These are phyloP conservation scores for Enhydra lutris DNA, from an alignment of 2,113 vertebrate genomes.

Conservation along the genomic window DNA sequence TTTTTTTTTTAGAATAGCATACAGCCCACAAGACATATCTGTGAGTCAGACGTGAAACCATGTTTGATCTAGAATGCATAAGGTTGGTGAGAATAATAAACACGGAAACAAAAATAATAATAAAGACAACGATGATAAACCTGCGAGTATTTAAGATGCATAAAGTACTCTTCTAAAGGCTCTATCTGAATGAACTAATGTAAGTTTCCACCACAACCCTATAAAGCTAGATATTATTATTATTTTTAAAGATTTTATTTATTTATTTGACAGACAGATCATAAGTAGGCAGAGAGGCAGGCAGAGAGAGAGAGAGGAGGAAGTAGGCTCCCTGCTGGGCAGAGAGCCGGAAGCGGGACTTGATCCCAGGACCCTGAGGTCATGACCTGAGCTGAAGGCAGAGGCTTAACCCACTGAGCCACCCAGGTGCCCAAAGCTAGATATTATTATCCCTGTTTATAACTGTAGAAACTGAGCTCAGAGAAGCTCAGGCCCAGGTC, in stretches of 20 bases:
- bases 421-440: background rate
- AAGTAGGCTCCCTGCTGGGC: too few species aligned
- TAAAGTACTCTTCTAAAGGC: background rate
- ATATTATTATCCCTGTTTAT: background rate
- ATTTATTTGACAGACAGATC: too few species aligned
- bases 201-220: background rate
- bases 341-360: too few species aligned
- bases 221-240: background rate
- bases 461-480: background rate
- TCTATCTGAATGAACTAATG: background rate
- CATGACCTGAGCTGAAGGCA: too few species aligned
- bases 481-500: background rate
- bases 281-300: too few species aligned
- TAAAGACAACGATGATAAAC: background rate
- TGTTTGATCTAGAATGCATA: background rate
- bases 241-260: too few species aligned
- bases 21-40: background rate
- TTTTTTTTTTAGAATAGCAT: background rate
- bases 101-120: background rate
- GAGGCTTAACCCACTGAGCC: too few species aligned
- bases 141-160: background rate
- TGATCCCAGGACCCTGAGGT: too few species aligned
- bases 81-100: background rate
- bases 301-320: too few species aligned
- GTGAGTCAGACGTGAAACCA: background rate